Base-by-base conservation (phyloP, 2,113 vertebrate species). In the Caranx ignobilis region DNA sequence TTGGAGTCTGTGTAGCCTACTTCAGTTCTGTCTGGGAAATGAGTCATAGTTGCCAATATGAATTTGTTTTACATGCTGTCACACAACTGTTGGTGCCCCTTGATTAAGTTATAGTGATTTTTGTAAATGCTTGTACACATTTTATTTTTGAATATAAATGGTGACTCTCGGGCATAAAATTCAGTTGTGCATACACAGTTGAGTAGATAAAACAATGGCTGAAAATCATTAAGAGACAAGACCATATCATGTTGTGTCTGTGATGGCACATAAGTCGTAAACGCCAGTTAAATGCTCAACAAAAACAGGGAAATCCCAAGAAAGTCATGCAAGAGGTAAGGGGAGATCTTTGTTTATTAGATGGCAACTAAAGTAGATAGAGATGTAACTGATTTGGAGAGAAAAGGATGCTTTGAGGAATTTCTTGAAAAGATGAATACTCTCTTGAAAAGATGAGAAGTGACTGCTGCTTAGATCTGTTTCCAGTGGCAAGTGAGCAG, bases 381-480 rank as follows among this genome's bases (percentile, higher is more conserved):
- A 70, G 48, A 71, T 52, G 21, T 59, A 37, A 39, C 34, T 57
- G 63, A 74, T 79, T 72, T 9, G 6, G 48, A 72, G 35, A 55
- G 4, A 10, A 39, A 35, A 50, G 11, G 32, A 16, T 43, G 62
- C 67, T 15, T 16, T 63, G 39, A 60, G 39, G 21, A 45, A 60
- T 66, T 47, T 63, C 35, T 57, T 71, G 3, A 78, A 70, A 84
- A 69, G 34, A 77, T 71, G 55, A 66, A 75, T 68, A 45, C 32
- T 76, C 37, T 31, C 31, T 37, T 65, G 11, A 5, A 1, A 63
- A 77, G 31, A 61, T 66, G 37, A 69, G 56, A 76, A 43, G 70
- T 37, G 71, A 77, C 57, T 77, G 71, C 45, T 72, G 75, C 65
- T 81, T 45, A 60, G 75, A 78, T 55, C 34, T 70, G 73, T 19